Evolutionary conservation across 2,113 vertebrate species (phyloP), one percentile per base, ranked within the genome.

Genomic region (Rhinogobius similis): DNA sequence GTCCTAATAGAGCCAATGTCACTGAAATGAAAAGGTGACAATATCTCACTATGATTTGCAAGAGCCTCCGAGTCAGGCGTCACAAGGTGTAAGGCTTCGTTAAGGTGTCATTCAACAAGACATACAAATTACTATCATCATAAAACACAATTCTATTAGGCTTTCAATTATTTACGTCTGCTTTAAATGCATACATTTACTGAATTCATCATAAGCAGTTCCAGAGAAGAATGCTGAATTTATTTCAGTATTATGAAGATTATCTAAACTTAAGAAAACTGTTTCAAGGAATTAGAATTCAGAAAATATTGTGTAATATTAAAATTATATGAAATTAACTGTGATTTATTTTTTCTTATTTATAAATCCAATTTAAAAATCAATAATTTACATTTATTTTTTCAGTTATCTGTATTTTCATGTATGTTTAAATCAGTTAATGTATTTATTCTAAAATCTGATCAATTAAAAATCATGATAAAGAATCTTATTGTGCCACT

Each of bases 1-100:
- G 3, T 73, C 76, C 78, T 86, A 86, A 84, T 81, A 80, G 82
- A 69, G 63, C 48, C 74, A 62, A 59, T 83, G 82, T 84, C 82
- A 77, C 62, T 58, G 66, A 44, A 87, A 82, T 61, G 75, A 82
- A 82, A 70, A 77, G 78, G 78, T 79, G 82, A 83, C 78, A 56
- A 75, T 81, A 81, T 70, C 67, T 88, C 73, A 72, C 43, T 6
- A 26, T 83, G 72, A 87, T 87, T 84, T 87, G 76, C 55, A 27
- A 21, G 3, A 65, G 56, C 23, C 16, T 16, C 50, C 16, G 76
- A 75, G 67, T 75, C 70, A 44, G 63, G 70, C 77, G 8, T 26
- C 38, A 56, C 29, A 38, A 61, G 58, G 58, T 61, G 58, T 61
- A 38, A 61, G 58, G 71, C 65, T 13, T 50, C 13, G 66, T 77